Conservation (phyloP, 2,888 invertebrate genomes). For the Ecdyonurus torrentis region DNA sequence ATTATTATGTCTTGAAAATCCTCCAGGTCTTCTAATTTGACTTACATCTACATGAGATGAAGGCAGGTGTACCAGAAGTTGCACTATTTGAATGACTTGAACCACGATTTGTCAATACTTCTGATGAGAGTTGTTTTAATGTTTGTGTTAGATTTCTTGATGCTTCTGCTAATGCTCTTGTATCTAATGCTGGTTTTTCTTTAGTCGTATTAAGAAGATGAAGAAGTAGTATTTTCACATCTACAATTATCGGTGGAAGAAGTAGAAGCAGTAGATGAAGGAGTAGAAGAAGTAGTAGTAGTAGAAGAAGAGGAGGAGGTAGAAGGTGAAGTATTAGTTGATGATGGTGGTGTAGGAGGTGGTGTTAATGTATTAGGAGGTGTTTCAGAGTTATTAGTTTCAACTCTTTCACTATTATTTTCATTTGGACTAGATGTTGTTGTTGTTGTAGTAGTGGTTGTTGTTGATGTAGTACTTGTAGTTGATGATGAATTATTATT, state of each 20-base stretch:
- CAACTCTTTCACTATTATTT: neutral
- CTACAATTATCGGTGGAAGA: neutral
- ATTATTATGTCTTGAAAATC: neutral
- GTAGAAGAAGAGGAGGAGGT: conserved; percentile 10
- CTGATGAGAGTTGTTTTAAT: conserved; percentile 72
- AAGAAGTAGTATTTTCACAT: too few relatives aligned
- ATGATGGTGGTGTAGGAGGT: conserved; percentile 2
- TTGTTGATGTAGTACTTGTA: conserved; percentile 5
- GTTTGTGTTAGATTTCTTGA: conserved; percentile 85
- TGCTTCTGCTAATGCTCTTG: conserved; percentile 69
- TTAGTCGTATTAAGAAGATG: too few relatives aligned
- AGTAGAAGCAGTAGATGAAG: neutral
- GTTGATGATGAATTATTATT: conserved; percentile 3
- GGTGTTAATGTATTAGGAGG: conserved; percentile 5
- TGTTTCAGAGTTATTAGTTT: conserved; percentile 4
- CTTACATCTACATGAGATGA: neutral
- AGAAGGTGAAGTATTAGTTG: conserved; percentile 5
- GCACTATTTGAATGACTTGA: neutral
- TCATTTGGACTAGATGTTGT: neutral
- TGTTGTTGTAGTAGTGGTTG: conserved; percentile 10
- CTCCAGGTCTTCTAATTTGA: neutral
- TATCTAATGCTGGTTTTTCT: conserved; percentile 36
- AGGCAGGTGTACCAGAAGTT: neutral
- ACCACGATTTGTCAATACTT: conserved; percentile 52
- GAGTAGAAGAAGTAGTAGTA: conserved; percentile 8